phyloP scores from a whole-genome alignment of 2,113 vertebrate species.

The Corydoras maculifer region DNA sequence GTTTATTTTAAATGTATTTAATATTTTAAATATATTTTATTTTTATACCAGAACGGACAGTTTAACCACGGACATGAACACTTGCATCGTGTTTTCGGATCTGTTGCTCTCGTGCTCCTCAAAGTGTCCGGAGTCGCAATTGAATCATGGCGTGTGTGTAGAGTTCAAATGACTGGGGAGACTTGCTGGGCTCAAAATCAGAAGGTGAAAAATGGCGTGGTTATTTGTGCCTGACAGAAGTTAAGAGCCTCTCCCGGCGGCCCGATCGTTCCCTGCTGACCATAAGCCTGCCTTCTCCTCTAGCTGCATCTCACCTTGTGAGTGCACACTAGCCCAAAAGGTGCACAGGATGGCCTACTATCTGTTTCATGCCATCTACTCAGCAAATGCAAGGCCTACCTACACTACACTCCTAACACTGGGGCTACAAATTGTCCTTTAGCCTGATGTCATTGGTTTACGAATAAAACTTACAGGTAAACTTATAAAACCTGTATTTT shows the following conservation, averaged over 20 bases:
- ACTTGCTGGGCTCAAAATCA: constrained; percentile 70
- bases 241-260: constrained; percentile 74
- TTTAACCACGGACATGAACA: neutral
- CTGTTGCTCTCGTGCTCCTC: constrained; percentile 39
- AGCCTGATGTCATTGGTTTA: too few species aligned
- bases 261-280: constrained; percentile 66
- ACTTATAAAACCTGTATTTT: too few species aligned
- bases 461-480: too few species aligned
- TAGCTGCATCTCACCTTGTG: constrained; percentile 67
- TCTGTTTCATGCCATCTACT: constrained; percentile 12
- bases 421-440: too few species aligned
- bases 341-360: constrained; percentile 49
- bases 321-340: constrained; percentile 46
- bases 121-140: constrained; percentile 50
- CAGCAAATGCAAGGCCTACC: too few species aligned
- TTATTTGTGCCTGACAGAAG: constrained; percentile 78
- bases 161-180: constrained; percentile 69
- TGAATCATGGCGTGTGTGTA: constrained; percentile 64
- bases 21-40: too few species aligned
- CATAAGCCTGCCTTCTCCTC: constrained; percentile 62
- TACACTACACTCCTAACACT: too few species aligned
- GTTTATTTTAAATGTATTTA: too few species aligned
- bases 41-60: neutral
- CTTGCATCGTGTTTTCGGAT: constrained; percentile 35
- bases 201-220: constrained; percentile 71